These are phyloP conservation scores for Brachionus calyciflorus DNA, from an alignment of 1,140 invertebrate genomes.

Conservation along the genomic window DNA sequence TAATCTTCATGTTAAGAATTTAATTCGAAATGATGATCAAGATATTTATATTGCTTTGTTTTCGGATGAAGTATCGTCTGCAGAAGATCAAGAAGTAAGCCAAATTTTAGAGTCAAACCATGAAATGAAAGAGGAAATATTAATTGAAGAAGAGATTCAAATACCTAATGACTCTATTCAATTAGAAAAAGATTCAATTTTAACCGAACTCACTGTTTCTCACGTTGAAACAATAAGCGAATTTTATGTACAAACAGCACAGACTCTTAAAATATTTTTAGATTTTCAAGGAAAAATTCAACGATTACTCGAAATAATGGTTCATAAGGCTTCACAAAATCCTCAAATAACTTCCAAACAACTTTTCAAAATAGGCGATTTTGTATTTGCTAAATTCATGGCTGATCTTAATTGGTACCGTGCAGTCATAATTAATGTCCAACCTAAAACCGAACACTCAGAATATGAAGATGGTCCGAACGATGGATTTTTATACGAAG, in stretches of 20 bases:
- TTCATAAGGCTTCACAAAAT: neutral
- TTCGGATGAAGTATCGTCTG: neutral
- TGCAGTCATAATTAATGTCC: neutral
- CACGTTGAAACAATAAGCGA: conserved; percentile 19
- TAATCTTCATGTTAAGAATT: neutral
- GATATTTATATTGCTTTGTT: neutral
- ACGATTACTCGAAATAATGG: neutral
- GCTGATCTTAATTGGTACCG: conserved; percentile 1
- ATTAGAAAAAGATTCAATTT: neutral
- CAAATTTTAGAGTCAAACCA: neutral
- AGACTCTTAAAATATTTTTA: neutral
- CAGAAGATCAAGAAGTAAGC: neutral
- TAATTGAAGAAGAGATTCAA: no score
- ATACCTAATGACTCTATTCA: neutral
- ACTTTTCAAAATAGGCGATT: neutral
- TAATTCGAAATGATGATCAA: neutral
- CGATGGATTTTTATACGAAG: conserved; percentile 3
- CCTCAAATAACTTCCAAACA: neutral
- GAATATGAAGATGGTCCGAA: neutral
- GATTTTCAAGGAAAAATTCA: conserved; percentile 14
- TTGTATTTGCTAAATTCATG: conserved; percentile 18
- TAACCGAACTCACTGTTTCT: neutral
- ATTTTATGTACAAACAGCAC: conserved; percentile 33
- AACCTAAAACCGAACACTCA: neutral
- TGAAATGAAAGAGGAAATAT: neutral